phyloP scores from a whole-genome alignment of 1,140 invertebrate genomes.

The Listronotus bonariensis region DNA sequence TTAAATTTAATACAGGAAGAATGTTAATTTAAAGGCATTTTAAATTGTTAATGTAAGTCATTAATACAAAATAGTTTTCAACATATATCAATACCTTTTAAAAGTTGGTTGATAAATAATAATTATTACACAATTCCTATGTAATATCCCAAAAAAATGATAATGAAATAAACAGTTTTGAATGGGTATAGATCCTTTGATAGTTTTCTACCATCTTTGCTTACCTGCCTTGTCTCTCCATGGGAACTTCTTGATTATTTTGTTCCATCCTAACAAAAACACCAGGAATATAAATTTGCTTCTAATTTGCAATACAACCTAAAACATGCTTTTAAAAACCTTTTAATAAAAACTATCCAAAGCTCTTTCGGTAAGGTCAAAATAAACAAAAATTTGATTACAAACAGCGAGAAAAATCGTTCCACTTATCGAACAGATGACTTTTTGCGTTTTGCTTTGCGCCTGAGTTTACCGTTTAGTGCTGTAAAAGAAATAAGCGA shows the following conservation, averaged over 20 bases:
- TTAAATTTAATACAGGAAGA: no score
- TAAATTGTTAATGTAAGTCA: no score
- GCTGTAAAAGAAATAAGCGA: not conserved
- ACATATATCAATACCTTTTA: no score
- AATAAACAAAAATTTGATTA: constrained; percentile 1
- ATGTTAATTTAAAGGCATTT: no score
- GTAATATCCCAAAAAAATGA: no score
- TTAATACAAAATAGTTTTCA: no score
- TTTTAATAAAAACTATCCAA: not conserved
- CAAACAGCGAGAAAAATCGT: not conserved
- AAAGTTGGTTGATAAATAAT: no score
- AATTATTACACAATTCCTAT: no score
- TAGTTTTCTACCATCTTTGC: constrained; percentile 11
- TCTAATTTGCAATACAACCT: not conserved
- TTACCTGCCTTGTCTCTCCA: constrained; percentile 46
- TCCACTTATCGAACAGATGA: constrained; percentile 10
- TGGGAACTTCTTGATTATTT: constrained; percentile 38
- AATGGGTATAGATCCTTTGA: no score
- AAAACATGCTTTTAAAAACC: not conserved
- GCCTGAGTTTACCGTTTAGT: not conserved
- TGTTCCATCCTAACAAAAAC: constrained; percentile 23
- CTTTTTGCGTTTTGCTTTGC: constrained; percentile 11
- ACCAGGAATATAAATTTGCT: not conserved
- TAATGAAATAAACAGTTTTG: no score
- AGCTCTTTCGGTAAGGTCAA: constrained; percentile 7